A percentile compares a stretch with the other conserved stretches of the same genome.
phyloP scores from a whole-genome alignment of 2,888 invertebrate species.

The Tipula lateralis region DNA sequence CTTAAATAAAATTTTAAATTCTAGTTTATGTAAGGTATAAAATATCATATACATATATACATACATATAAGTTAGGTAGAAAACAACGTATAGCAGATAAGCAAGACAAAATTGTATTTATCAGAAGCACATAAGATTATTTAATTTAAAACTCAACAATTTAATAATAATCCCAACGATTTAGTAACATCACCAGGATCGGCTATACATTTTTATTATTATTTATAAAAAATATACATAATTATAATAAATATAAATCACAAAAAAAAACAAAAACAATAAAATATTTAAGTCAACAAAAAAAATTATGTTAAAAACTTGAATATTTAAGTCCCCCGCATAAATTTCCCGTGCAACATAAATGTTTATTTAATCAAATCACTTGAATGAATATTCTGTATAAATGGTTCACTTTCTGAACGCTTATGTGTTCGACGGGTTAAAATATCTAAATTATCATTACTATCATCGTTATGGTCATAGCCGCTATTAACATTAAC shows the following conservation, averaged over 20 bases:
- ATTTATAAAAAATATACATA: background rate
- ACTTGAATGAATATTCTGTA: conserved; percentile 39
- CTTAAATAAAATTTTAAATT: too few species aligned
- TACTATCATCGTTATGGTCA: background rate
- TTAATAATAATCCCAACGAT: background rate
- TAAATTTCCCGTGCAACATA: background rate
- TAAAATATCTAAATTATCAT: conserved; percentile 5
- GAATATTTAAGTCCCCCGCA: background rate
- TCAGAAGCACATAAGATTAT: too few species aligned
- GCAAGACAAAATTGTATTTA: too few species aligned
- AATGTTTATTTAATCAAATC: background rate
- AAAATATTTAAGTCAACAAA: background rate
- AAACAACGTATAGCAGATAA: too few species aligned
- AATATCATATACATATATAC: too few species aligned
- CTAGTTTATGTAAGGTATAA: too few species aligned
- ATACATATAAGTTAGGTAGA: too few species aligned
- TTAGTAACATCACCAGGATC: background rate
- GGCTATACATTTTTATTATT: background rate
- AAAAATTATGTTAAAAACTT: background rate
- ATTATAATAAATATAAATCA: conserved; percentile 24
- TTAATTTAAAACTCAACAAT: background rate
- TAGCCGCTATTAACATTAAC: background rate
- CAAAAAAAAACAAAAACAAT: background rate
- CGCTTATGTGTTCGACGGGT: conserved; percentile 45
- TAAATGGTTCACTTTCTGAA: conserved; percentile 48